A percentile compares a stretch with the other conserved stretches of the same genome.
Conservation (phyloP, 2,888 invertebrate genomes). For the Chalcis sispes region DNA sequence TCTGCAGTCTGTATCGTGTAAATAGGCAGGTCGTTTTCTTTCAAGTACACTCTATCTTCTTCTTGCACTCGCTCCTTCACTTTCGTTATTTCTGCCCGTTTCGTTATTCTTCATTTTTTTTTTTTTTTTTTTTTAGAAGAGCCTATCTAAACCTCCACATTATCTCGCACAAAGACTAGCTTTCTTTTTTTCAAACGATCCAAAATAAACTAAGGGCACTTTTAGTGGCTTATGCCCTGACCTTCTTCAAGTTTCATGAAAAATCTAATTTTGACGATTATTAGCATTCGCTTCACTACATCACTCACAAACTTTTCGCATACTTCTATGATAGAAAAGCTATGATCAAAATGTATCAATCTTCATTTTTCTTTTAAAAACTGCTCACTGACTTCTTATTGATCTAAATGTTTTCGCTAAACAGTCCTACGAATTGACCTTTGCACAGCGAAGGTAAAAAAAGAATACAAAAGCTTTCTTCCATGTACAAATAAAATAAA, state of each 20-base stretch:
- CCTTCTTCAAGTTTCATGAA: slow-evolving; percentile 76
- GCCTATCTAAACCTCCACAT: slow-evolving; percentile 70
- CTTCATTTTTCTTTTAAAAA: slow-evolving; percentile 67
- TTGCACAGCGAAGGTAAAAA: slow-evolving; percentile 52
- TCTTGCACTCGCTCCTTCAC: slow-evolving; percentile 58
- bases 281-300: slow-evolving; percentile 80
- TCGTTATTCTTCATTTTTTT: slow-evolving; percentile 59
- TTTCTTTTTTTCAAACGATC: slow-evolving; percentile 68
- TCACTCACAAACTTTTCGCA: slow-evolving; percentile 78
- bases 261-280: slow-evolving; percentile 82
- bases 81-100: slow-evolving; percentile 57
- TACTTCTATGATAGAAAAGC: slow-evolving; percentile 71
- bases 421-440: slow-evolving; percentile 58
- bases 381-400: slow-evolving; percentile 64
- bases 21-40: slow-evolving; percentile 65
- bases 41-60: slow-evolving; percentile 59
- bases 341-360: slow-evolving; percentile 79
- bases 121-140: slow-evolving; percentile 66
- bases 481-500: slow-evolving; percentile 54
- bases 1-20: slow-evolving; percentile 68
- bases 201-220: slow-evolving; percentile 75
- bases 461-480: slow-evolving; percentile 50
- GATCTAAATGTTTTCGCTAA: slow-evolving; percentile 66
- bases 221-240: slow-evolving; percentile 74
- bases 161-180: slow-evolving; percentile 73